These are phyloP conservation scores for Nycticebus coucang DNA, from an alignment of 2,113 vertebrate genomes.

Conservation along the genomic window DNA sequence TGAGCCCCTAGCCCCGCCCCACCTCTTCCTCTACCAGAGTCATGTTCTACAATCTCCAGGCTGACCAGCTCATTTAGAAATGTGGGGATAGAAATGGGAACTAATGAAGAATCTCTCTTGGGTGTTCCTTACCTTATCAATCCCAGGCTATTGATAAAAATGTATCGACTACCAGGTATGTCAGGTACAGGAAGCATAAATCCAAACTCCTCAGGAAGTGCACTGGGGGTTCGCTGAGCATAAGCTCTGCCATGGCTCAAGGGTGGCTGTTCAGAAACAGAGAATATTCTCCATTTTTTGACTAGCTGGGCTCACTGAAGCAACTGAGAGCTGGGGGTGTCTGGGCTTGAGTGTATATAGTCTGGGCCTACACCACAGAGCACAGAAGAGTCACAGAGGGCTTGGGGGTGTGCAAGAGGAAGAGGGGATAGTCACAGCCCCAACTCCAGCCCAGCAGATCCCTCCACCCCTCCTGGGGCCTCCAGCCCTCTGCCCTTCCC, in stretches of 20 bases:
- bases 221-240: not conserved
- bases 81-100: not conserved
- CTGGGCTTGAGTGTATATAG: not conserved
- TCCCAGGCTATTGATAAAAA: not conserved
- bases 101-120: not conserved
- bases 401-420: not conserved
- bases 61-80: not conserved
- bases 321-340: not conserved
- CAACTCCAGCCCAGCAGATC: not conserved
- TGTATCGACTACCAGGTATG: not conserved
- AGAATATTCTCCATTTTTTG: not conserved
- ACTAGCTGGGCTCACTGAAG: not conserved
- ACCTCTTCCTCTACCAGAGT: not conserved
- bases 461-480: not conserved
- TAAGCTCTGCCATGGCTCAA: not conserved
- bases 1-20: not conserved
- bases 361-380: not conserved
- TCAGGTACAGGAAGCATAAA: not conserved
- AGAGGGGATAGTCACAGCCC: not conserved
- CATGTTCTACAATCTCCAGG: not conserved
- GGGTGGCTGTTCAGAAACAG: not conserved
- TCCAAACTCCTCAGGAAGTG: not conserved
- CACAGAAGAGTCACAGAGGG: not conserved
- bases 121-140: not conserved
- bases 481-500: not conserved